These are phyloP conservation scores for Tachina grossa DNA, from an alignment of 2,888 invertebrate genomes.

Conservation along the genomic window DNA sequence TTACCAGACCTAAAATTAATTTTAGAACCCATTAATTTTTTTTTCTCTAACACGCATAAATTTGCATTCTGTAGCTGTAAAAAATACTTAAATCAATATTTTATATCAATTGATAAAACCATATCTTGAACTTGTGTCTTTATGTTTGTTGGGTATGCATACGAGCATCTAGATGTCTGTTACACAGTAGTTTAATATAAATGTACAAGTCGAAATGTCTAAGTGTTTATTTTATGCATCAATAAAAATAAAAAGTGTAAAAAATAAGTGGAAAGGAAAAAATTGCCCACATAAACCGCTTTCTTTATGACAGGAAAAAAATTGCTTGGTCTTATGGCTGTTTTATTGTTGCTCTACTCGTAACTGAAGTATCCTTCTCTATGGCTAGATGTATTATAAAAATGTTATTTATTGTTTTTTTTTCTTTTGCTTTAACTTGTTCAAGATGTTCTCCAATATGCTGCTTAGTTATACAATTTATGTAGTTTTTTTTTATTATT, in stretches of 20 bases:
- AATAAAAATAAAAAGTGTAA: constrained; percentile 31
- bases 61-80: no score
- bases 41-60: no score
- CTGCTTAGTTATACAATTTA: constrained; percentile 31
- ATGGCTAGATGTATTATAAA: constrained; percentile 22
- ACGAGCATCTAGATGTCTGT: not conserved
- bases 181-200: not conserved
- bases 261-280: not conserved
- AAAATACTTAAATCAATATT: no score
- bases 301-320: constrained; percentile 3
- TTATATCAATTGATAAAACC: no score
- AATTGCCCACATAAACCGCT: constrained; percentile 24
- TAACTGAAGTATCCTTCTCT: constrained; percentile 47
- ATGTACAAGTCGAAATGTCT: constrained; percentile 32
- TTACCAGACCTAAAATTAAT: no score
- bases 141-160: no score
- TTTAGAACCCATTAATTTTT: no score
- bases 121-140: no score
- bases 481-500: constrained; percentile 3
- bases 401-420: constrained; percentile 10
- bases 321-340: not conserved
- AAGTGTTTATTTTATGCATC: constrained; percentile 51
- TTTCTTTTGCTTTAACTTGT: not conserved
- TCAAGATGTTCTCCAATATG: constrained; percentile 48
- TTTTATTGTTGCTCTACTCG: constrained; percentile 11